Conservation (phyloP, 2,113 vertebrate species). For the Illadopsis cleaveri region DNA sequence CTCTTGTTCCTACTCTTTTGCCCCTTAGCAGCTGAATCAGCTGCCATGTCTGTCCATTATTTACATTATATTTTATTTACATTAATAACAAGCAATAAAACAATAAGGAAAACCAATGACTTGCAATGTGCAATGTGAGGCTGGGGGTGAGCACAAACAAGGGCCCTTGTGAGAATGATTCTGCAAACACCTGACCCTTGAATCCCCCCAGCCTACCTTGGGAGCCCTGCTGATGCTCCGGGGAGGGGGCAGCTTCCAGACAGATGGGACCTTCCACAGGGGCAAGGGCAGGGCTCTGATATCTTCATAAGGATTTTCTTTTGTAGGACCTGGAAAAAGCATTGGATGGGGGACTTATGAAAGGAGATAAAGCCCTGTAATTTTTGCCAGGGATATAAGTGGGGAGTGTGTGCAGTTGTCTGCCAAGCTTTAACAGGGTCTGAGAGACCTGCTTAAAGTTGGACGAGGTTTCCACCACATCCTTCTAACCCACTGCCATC, state of each 20-base stretch:
- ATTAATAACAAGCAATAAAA: not conserved
- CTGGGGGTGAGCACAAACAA: not conserved
- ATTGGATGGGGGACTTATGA: not conserved
- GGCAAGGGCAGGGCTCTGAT: slow-evolving; percentile 80
- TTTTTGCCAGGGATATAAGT: not conserved
- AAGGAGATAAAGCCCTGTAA: not conserved
- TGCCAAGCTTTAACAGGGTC: not conserved
- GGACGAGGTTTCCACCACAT: not conserved
- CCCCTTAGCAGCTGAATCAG: not conserved
- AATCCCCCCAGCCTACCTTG: slow-evolving; percentile 63
- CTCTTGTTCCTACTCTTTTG: not conserved
- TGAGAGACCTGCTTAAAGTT: not conserved
- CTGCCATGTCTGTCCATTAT: not conserved
- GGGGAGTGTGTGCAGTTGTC: not conserved
- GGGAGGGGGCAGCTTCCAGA: slow-evolving; percentile 77
- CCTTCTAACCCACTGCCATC: not conserved
- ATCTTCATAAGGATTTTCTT: slow-evolving; percentile 89
- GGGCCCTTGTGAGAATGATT: not conserved
- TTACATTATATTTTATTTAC: not conserved
- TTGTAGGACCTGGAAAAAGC: slow-evolving; percentile 72
- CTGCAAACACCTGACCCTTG: not conserved
- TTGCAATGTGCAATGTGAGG: not conserved
- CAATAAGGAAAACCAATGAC: not conserved
- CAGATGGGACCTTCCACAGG: slow-evolving; percentile 78
- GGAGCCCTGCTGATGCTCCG: slow-evolving; percentile 71